phyloP scores from a whole-genome alignment of 2,797 vertebrate genomes.

The Mionectes olivaceus region DNA sequence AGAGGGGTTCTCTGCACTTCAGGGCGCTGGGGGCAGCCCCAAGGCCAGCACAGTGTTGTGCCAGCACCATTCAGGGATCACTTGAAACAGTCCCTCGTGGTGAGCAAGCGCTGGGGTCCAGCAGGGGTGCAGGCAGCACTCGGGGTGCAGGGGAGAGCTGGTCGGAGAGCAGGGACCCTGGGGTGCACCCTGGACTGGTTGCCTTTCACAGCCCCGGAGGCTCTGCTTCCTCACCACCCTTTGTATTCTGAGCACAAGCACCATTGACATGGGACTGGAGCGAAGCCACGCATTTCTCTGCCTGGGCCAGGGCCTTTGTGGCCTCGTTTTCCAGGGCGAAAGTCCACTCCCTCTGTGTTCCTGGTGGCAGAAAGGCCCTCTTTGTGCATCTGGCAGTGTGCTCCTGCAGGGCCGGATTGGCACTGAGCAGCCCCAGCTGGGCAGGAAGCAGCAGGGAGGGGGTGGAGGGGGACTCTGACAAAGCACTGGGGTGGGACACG shows the following conservation, averaged over 20 bases:
- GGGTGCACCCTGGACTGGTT: background rate
- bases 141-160: background rate
- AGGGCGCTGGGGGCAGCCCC: background rate
- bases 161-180: background rate
- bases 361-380: slow-evolving; percentile 79
- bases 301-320: slow-evolving; percentile 78
- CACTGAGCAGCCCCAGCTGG: slow-evolving; percentile 83
- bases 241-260: slow-evolving; percentile 71
- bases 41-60: fast-evolving
- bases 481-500: slow-evolving; percentile 53
- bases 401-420: slow-evolving; percentile 75
- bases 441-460: slow-evolving; percentile 81
- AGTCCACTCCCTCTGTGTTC: slow-evolving; percentile 78
- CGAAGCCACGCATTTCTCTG: slow-evolving; percentile 64
- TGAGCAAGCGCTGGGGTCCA: fast-evolving
- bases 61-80: background rate
- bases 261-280: slow-evolving; percentile 65
- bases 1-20: background rate
- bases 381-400: slow-evolving; percentile 75
- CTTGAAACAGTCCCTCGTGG: fast-evolving
- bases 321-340: slow-evolving; percentile 71
- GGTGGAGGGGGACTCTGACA: slow-evolving; percentile 63
- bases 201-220: slow-evolving; percentile 17
- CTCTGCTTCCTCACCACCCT: slow-evolving; percentile 56
- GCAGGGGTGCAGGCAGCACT: background rate